Evolutionary conservation across 2,113 vertebrate genomes (phyloP).

Genomic region (Neolamprologus sp.): DNA sequence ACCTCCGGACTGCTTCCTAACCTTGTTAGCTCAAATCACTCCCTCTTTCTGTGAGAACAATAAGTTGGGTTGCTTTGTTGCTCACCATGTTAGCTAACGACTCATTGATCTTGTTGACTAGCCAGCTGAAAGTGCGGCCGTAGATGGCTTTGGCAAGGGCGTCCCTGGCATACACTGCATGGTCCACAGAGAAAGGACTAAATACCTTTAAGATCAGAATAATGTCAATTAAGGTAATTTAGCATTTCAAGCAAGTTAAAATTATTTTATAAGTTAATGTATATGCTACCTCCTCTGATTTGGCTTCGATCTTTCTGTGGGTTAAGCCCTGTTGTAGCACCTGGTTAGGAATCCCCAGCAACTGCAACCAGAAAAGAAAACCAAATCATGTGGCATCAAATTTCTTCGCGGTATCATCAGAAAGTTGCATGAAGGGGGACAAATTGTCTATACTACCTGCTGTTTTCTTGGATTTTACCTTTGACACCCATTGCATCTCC

Average conservation of each 20-base stretch:
- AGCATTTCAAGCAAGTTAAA: background rate
- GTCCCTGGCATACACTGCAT: constrained; percentile 84
- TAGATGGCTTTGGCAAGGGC: constrained; percentile 91
- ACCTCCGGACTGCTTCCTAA: background rate
- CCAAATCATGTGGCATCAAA: background rate
- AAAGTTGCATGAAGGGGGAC: background rate
- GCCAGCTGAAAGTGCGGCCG: constrained; percentile 88
- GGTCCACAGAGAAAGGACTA: constrained; percentile 82
- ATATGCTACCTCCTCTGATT: constrained; percentile 79
- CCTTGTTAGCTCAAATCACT: background rate
- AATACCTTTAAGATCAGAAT: constrained; percentile 72
- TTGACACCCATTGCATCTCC: constrained; percentile 89
- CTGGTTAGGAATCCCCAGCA: constrained; percentile 78
- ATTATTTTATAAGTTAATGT: background rate
- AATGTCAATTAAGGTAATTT: background rate
- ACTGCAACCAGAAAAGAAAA: constrained; percentile 52
- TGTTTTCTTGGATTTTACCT: constrained; percentile 65
- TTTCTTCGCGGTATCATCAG: background rate
- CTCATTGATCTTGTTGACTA: constrained; percentile 89
- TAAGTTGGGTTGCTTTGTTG: background rate
- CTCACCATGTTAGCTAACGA: constrained; percentile 87
- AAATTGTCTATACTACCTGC: background rate
- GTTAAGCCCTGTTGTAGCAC: constrained; percentile 81
- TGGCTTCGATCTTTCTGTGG: constrained; percentile 89
- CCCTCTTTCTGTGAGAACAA: background rate